Evolutionary conservation across 2,888 invertebrate genomes (phyloP).

Genomic region (Dexiosoma caninum): DNA sequence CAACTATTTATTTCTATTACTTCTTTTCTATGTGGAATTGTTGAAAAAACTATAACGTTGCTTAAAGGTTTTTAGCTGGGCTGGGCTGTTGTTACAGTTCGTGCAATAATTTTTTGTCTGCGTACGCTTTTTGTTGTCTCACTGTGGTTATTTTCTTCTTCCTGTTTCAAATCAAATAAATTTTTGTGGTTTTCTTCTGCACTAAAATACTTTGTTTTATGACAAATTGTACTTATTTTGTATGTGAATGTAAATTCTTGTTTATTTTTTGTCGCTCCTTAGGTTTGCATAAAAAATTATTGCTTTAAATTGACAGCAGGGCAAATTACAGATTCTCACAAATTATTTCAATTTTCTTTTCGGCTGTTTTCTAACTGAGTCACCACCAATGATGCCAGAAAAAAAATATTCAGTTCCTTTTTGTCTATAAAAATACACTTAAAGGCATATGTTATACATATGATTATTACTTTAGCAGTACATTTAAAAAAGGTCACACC

Average conservation of each 20-base stretch:
- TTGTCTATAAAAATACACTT: background rate
- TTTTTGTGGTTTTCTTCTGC: constrained; percentile 21
- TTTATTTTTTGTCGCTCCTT: constrained; percentile 39
- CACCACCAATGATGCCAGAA: constrained; percentile 56
- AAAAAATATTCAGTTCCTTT: background rate
- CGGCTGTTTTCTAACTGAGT: constrained; percentile 64
- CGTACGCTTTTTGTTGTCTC: constrained; percentile 44
- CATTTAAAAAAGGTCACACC: too few species aligned
- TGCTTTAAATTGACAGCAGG: constrained; percentile 58
- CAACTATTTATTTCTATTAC: constrained; percentile 28
- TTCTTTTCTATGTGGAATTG: constrained; percentile 13
- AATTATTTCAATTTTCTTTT: constrained; percentile 46
- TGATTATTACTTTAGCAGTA: too few species aligned
- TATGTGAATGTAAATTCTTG: constrained; percentile 37
- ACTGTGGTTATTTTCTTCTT: constrained; percentile 18
- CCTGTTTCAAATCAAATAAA: background rate
- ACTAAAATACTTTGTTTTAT: constrained; percentile 10
- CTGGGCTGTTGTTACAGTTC: constrained; percentile 46
- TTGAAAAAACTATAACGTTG: constrained; percentile 27
- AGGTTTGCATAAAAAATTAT: constrained; percentile 22
- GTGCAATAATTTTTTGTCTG: constrained; percentile 43
- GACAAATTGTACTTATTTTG: constrained; percentile 49
- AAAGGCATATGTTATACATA: too few species aligned
- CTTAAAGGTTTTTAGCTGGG: constrained; percentile 44
- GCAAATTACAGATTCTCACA: constrained; percentile 53